phyloP scores from a whole-genome alignment of 2,888 invertebrate species.

The Patella pellucida region DNA sequence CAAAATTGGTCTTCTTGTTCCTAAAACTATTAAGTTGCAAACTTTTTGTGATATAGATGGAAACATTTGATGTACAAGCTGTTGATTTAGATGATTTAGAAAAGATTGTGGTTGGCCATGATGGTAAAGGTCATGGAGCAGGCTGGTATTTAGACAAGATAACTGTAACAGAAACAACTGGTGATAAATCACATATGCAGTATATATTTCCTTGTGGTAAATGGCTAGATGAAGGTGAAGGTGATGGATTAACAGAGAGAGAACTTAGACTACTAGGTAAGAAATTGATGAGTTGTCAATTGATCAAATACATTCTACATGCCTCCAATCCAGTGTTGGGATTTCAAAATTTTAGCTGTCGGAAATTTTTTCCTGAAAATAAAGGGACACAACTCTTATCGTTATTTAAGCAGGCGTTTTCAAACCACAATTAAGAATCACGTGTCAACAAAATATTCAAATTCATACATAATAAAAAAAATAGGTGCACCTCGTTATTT shows the following conservation, averaged over 20 bases:
- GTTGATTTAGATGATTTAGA: slow-evolving; percentile 57
- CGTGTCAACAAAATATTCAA: too few species aligned
- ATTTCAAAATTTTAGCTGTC: too few species aligned
- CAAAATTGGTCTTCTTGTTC: too few species aligned
- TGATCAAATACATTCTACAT: not conserved
- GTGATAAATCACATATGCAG: slow-evolving; percentile 37
- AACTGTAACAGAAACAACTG: slow-evolving; percentile 47
- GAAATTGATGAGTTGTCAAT: slow-evolving; percentile 3
- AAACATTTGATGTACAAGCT: slow-evolving; percentile 57
- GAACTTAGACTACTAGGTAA: slow-evolving; percentile 57
- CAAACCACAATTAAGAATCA: too few species aligned
- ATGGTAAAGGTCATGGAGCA: slow-evolving; percentile 62
- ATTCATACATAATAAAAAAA: too few species aligned
- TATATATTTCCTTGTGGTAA: slow-evolving; percentile 62
- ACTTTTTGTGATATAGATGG: slow-evolving; percentile 40
- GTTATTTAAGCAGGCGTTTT: too few species aligned
- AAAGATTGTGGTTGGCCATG: slow-evolving; percentile 57
- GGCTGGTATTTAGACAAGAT: slow-evolving; percentile 63
- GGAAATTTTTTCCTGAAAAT: too few species aligned
- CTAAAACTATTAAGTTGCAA: too few species aligned
- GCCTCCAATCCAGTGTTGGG: too few species aligned
- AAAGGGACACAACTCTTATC: too few species aligned
- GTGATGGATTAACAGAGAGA: slow-evolving; percentile 60
- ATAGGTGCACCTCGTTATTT: too few species aligned
- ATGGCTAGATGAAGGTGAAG: slow-evolving; percentile 66